Conservation (phyloP, 2,113 vertebrate genomes). For the western clawed frog (Xenopus tropicalis) region UCB_Xtro_10.0 CM004450.2:91110501-91111000, state of each 20-base stretch:
- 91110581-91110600: slow-evolving; percentile 3
- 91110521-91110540: slow-evolving; percentile 5
- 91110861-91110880: slow-evolving; percentile 1
- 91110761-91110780: slow-evolving; percentile 2
- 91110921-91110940: not conserved
- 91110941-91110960: not conserved
- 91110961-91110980: not conserved
- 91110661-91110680: slow-evolving; percentile 38
- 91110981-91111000: not conserved
- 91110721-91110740: slow-evolving; percentile 36
- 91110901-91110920: not conserved
- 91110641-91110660: slow-evolving; percentile 18
- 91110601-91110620: not conserved
- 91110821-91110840: not conserved
- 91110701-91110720: slow-evolving; percentile 36
- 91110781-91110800: slow-evolving; percentile 15
- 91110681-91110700: slow-evolving; percentile 39
- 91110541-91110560: not conserved
- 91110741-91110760: slow-evolving; percentile 31
- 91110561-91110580: slow-evolving; percentile 12
- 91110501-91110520: too few relatives aligned
- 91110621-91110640: slow-evolving; percentile 24
- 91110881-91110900: not conserved
- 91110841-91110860: not conserved
- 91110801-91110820: slow-evolving; percentile 17